These are phyloP conservation scores for Gymnopithys bicolor DNA, from an alignment of 2,797 vertebrate genomes.

Conservation along the genomic window DNA sequence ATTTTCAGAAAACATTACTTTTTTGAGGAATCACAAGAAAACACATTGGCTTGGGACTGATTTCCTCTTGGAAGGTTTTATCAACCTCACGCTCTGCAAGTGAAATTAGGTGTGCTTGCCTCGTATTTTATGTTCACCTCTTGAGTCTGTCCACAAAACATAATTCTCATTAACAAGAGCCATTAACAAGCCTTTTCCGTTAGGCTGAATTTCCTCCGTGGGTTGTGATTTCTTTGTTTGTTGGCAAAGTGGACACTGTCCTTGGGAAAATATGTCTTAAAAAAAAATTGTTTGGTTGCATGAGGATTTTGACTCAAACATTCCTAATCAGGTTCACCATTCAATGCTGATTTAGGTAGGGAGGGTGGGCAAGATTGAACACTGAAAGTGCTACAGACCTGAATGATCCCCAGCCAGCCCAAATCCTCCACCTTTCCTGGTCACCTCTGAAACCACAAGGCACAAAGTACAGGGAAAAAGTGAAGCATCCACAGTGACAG, in stretches of 20 bases:
- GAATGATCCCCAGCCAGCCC: not conserved
- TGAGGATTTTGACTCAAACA: not conserved
- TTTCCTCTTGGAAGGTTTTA: not conserved
- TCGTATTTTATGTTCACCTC: not conserved
- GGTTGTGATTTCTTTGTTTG: not conserved
- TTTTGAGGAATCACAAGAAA: conserved; percentile 7
- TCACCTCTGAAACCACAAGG: not conserved
- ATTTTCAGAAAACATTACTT: not conserved
- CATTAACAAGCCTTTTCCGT: not conserved
- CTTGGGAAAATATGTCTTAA: not conserved
- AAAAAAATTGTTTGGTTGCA: not conserved
- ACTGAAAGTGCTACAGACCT: not conserved
- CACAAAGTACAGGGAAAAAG: not conserved
- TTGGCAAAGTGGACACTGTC: not conserved
- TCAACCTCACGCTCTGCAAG: not conserved
- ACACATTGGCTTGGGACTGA: not conserved
- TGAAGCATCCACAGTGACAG: not conserved
- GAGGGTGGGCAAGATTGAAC: not conserved
- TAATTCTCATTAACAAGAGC: not conserved
- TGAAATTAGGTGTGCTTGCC: not conserved
- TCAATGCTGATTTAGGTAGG: not conserved
- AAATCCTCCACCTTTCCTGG: not conserved
- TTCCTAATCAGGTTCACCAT: not conserved
- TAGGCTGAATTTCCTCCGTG: not conserved
- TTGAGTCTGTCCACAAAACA: not conserved